Base-by-base conservation (phyloP, 2,113 vertebrate species). In the Andinoacara biseriatus region DNA sequence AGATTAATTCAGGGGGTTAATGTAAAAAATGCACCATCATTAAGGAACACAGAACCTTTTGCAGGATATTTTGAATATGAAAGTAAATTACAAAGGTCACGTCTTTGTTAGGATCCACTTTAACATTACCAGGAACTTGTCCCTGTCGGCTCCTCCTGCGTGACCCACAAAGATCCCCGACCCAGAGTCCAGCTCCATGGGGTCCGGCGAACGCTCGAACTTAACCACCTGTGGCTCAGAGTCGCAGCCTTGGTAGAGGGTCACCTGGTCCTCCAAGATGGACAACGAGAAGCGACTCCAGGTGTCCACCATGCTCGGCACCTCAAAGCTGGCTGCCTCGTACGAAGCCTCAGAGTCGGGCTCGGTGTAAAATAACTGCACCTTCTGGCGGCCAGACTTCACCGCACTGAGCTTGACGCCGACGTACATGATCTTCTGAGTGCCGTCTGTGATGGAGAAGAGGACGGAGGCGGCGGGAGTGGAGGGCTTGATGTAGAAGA, bases 291-390 rank as follows among this genome's bases (percentile, higher is more conserved):
- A 97, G 58, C 94, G 96, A 0, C 88, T 95, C 98, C 97, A 99
- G 72, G 81, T 91, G 83, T 94, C 92, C 17, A 94, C 87, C 69
- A 97, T 31, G n/a, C 96, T 92, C 2, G 95, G 94, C 75, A 98
- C 94, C 0, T 85, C 91, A 83, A 99, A 99, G 81, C 93, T 93
- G 81, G 97, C 98, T 0, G 97, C 97, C 0, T 88, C 89, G 0
- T 90, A 96, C 0, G 97, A 97, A 5, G 49, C 86, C 9, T 94
- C 61, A 0, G 95, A 94, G 20, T 95, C 97, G 0, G 96, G 96
- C 74, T 98, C 97, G 0, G 97, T 97, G 95, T 98, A 98, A 89
- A 97, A 98, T 87, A 99, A 95, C 76, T 94, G 93, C 61, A 99
- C 86, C 40, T 91, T 91, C 91, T 97, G 98, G 5, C 90, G 76